phyloP scores from a whole-genome alignment of 2,888 invertebrate genomes.

The Salticus scenicus region DNA sequence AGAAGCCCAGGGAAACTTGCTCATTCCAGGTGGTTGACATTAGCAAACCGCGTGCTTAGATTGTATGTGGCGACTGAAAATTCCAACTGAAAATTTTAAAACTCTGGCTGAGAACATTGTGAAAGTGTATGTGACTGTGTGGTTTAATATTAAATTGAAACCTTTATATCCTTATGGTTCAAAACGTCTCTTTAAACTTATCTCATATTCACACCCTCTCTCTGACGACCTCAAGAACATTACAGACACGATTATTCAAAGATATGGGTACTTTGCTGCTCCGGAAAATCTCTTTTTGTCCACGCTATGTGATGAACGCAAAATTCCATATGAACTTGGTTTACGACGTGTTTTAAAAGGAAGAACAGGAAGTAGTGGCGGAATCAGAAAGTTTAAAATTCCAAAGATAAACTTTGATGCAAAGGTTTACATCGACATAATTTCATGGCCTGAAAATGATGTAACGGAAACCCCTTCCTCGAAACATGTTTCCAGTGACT shows the following conservation, averaged over 20 bases:
- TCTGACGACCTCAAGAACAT: constrained; percentile 9
- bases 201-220: background rate
- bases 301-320: background rate
- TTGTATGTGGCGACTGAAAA: background rate
- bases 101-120: constrained; percentile 1
- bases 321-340: background rate
- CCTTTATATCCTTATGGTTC: constrained; percentile 2
- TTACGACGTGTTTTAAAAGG: background rate
- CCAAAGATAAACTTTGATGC: background rate
- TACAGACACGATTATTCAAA: background rate
- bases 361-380: background rate
- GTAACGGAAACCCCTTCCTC: background rate
- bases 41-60: background rate
- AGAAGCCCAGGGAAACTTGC: constrained; percentile 1
- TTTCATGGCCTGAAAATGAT: background rate
- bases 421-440: background rate
- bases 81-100: constrained; percentile 8
- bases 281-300: constrained; percentile 17
- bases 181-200: background rate
- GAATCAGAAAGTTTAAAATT: constrained; percentile 5
- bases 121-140: constrained; percentile 13
- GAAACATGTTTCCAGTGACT: constrained; percentile 1
- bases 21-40: constrained; percentile 19
- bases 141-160: constrained; percentile 16
- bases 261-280: background rate